phyloP scores from a whole-genome alignment of 2,797 vertebrate species.

The Caiman crocodilus region DNA sequence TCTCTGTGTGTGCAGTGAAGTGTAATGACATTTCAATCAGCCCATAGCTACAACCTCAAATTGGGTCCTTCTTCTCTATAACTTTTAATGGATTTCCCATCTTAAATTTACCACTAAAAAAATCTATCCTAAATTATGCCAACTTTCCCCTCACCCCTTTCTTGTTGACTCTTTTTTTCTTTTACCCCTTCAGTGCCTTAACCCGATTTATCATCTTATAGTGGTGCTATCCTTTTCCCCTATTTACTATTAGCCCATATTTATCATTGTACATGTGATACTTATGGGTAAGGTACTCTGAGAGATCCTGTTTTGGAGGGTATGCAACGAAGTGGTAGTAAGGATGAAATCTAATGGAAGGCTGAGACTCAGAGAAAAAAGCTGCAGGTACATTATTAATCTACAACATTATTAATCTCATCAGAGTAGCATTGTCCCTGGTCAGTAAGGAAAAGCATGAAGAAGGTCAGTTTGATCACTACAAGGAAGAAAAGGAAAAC shows the following conservation, averaged over 20 bases:
- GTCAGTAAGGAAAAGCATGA: neutral
- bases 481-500: neutral
- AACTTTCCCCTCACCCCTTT: neutral
- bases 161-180: neutral
- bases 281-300: neutral
- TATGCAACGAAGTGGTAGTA: neutral
- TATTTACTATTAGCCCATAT: neutral
- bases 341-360: neutral
- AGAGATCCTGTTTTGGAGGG: neutral
- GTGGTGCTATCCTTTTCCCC: neutral
- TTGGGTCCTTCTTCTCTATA: neutral
- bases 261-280: neutral
- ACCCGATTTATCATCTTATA: neutral
- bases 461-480: too few species aligned
- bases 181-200: neutral
- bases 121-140: neutral
- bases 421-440: neutral
- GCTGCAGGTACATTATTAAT: neutral
- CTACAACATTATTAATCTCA: neutral
- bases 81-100: neutral
- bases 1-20: neutral
- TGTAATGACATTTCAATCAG: neutral
- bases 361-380: neutral
- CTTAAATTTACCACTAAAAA: neutral
- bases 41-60: neutral